Base-by-base conservation (phyloP, 2,113 vertebrate species). In the Poicephalus gulielmi region DNA sequence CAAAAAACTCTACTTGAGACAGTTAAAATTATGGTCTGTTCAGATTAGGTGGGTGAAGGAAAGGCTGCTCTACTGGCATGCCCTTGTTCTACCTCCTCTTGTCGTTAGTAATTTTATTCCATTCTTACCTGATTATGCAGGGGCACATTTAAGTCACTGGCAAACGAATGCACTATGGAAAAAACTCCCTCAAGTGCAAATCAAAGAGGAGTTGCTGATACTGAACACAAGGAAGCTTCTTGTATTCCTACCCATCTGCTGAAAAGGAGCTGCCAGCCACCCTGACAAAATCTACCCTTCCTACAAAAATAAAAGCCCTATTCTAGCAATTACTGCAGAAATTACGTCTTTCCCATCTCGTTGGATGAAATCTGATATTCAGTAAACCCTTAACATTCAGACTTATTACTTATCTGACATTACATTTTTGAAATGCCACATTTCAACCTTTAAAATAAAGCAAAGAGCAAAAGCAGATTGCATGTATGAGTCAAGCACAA, bases 121-220 rank as follows among this genome's bases (percentile, higher is more conserved):
- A 75, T 94, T 96, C 91, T 96, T 96, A 96, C 93, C 93, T 97
- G 93, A 96, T 96, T 93, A 91, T 94, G 55, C 96, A 93, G 77
- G 70, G 93, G 95, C 93, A 93, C 93, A 96, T 96, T 96, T 97
- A 97, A 96, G 90, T 95, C 80, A 39, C 68, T 94, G 83, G 93
- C 88, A 95, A 96, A 96, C 87, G 86, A 96, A 96, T 88, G 60
- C 3, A 0, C 76, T 82, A 50, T 90, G 91, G 83, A 94, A 96
- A 96, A 92, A 92, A 33, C 55, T 83, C 82, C 82, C 76, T 84
- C 91, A 86, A 90, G 95, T 95, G 96, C 94, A 95, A 96, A 95
- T 94, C 82, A 90, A 95, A 80, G 46, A 81, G 44, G 73, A 90
- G 28, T 79, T 94, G 88, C 90, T 94, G 86, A 95, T 90, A 84